These are phyloP conservation scores for Balearica regulorum DNA, from an alignment of 2,797 vertebrate genomes.

Conservation along the genomic window DNA sequence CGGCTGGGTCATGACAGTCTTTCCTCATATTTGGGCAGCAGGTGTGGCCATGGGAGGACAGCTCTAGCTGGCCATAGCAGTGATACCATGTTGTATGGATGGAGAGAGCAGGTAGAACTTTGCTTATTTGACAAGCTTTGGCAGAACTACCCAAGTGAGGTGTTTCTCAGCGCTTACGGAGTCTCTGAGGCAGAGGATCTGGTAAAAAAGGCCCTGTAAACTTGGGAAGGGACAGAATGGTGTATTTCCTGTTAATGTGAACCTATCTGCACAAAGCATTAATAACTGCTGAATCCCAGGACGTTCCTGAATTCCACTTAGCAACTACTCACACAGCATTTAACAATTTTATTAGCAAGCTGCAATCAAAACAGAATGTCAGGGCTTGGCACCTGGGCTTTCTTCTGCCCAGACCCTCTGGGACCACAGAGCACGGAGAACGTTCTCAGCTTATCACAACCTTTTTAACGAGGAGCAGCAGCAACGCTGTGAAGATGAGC, in stretches of 20 bases:
- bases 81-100: neutral
- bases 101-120: neutral
- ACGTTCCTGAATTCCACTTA: accelerated
- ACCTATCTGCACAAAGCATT: neutral
- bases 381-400: neutral
- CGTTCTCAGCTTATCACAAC: neutral
- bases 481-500: neutral
- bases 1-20: neutral
- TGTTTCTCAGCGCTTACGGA: neutral
- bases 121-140: neutral
- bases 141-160: neutral
- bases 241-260: neutral
- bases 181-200: neutral
- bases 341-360: neutral
- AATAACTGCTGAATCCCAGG: neutral
- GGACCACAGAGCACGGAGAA: neutral
- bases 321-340: neutral
- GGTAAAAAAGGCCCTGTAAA: neutral
- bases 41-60: neutral
- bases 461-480: neutral
- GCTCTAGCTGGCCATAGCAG: neutral
- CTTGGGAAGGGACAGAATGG: neutral
- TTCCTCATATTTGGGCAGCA: neutral
- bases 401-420: neutral
- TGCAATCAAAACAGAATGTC: neutral